A percentile compares a stretch with the other conserved stretches of the same genome.
These are phyloP conservation scores for Spodoptera exigua DNA, from an alignment of 2,888 invertebrate genomes.

Conservation along the genomic window DNA sequence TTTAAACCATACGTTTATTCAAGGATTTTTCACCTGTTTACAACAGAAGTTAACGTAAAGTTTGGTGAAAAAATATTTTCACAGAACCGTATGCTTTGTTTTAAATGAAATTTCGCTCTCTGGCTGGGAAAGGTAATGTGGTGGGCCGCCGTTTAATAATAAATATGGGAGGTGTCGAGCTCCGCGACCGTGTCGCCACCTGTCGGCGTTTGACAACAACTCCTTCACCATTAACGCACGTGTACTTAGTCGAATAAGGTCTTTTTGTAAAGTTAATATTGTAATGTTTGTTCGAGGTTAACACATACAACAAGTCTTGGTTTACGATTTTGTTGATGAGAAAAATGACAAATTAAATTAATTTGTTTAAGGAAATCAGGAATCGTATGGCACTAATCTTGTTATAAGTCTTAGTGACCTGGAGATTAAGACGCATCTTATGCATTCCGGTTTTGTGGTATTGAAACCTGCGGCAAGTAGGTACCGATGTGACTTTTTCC, in stretches of 20 bases:
- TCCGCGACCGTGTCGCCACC: slow-evolving; percentile 24
- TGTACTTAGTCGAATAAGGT: slow-evolving; percentile 10
- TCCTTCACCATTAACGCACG: slow-evolving; percentile 22
- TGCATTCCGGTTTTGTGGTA: no score
- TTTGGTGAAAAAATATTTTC: slow-evolving; percentile 15
- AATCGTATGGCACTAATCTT: no score
- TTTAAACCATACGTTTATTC: no score
- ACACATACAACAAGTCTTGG: no score
- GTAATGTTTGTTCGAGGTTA: no score
- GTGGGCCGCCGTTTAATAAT: slow-evolving; percentile 52
- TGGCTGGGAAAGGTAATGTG: slow-evolving; percentile 39
- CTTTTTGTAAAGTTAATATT: neutral
- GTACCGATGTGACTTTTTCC: no score
- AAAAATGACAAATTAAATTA: no score
- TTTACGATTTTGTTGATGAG: no score
- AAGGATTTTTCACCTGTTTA: neutral
- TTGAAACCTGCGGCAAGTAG: no score
- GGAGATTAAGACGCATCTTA: no score
- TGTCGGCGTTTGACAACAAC: slow-evolving; percentile 22
- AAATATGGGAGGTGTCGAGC: slow-evolving; percentile 46
- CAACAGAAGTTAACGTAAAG: slow-evolving; percentile 15
- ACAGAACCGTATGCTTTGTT: slow-evolving; percentile 17
- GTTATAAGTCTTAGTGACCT: no score
- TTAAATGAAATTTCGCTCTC: slow-evolving; percentile 36
- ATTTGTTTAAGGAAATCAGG: no score